Conservation (phyloP, 2,888 invertebrate genomes). For the Lepetodrilus schrolli region DNA sequence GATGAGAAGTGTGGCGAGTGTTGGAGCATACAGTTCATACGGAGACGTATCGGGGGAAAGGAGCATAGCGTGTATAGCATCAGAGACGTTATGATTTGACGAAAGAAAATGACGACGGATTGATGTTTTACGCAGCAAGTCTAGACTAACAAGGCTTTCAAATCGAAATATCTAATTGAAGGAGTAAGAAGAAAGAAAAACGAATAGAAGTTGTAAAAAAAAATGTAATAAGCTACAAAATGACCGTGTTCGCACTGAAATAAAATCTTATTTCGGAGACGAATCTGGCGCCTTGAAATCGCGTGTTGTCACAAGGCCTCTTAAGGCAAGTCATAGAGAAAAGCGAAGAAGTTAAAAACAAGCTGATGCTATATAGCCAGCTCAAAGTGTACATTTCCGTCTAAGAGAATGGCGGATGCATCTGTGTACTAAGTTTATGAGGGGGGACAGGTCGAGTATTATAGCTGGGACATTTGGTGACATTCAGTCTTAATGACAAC, state of each 20-base stretch:
- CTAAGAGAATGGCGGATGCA: neutral
- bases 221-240: no score
- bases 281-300: neutral
- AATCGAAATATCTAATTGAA: neutral
- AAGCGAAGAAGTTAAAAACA: conserved; percentile 6
- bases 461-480: neutral
- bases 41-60: neutral
- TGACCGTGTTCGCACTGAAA: neutral
- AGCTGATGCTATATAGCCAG: neutral
- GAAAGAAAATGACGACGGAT: neutral
- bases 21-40: neutral
- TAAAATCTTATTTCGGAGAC: neutral
- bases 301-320: neutral
- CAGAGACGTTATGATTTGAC: neutral
- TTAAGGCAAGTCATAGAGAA: neutral
- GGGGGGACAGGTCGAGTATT: no score
- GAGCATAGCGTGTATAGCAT: neutral
- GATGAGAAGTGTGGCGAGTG: neutral
- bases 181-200: no score
- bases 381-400: conserved; percentile 6
- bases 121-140: neutral
- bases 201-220: no score
- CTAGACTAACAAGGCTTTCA: conserved; percentile 7
- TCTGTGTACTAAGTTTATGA: neutral
- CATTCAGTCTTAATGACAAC: neutral